Percentiles rank a stretch among this genome's conserved stretches.
Conservation (phyloP, 2,797 vertebrate genomes). For the Malurus leucopterus region DNA sequence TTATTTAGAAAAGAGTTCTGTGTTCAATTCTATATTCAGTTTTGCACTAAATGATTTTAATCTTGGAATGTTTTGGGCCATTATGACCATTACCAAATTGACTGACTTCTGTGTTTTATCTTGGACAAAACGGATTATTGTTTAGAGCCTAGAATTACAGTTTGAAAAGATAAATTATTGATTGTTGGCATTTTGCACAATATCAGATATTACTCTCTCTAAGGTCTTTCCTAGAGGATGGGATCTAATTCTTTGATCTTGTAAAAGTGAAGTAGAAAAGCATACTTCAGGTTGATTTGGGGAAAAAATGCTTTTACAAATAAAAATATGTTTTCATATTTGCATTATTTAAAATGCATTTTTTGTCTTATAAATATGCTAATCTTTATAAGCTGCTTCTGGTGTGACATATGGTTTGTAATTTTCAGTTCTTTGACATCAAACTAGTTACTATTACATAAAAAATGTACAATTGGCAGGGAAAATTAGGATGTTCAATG, state of each 20-base stretch:
- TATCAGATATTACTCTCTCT: background rate
- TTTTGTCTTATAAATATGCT: conserved; percentile 50
- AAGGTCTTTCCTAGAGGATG: background rate
- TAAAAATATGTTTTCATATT: conserved; percentile 1
- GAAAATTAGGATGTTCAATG: conserved; percentile 25
- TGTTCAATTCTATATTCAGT: background rate
- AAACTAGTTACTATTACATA: conserved; percentile 35
- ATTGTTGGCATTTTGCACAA: background rate
- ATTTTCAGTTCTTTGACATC: conserved; percentile 58
- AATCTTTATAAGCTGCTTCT: conserved; percentile 49
- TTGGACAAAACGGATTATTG: background rate
- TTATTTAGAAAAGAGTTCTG: background rate
- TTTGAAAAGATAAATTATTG: background rate
- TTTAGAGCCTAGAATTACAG: background rate
- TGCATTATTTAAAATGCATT: conserved; percentile 31
- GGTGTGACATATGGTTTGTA: conserved; percentile 47
- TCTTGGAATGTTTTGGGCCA: background rate
- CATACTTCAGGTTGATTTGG: background rate
- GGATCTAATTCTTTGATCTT: background rate
- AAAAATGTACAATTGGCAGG: conserved; percentile 42
- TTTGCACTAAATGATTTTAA: background rate
- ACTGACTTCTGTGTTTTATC: background rate
- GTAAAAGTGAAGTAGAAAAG: background rate
- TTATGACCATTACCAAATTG: background rate
- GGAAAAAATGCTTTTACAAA: background rate